These are phyloP conservation scores for Ciconia nigra DNA, from an alignment of 2,797 vertebrate genomes.

Conservation along the genomic window DNA sequence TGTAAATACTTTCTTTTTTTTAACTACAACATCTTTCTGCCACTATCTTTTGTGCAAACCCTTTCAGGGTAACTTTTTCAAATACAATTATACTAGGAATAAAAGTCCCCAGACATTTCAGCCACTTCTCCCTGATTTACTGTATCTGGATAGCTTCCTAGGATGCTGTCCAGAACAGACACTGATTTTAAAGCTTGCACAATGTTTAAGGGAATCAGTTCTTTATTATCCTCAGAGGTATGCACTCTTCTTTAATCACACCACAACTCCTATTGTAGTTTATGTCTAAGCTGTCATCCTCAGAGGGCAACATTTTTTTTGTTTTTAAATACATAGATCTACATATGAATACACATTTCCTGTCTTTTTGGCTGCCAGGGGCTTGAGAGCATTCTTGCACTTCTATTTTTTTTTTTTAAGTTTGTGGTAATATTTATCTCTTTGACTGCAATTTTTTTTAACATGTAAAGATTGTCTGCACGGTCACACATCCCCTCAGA, in stretches of 20 bases:
- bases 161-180: background rate
- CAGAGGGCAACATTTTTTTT: background rate
- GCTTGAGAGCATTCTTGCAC: background rate
- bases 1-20: background rate
- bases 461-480: background rate
- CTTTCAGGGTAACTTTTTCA: background rate
- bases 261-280: background rate
- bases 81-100: background rate
- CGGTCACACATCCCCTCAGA: background rate
- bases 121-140: conserved; percentile 28
- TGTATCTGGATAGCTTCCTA: conserved; percentile 6
- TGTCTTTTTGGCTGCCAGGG: background rate
- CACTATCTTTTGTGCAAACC: background rate
- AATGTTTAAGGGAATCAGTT: conserved; percentile 1
- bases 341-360: background rate
- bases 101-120: background rate
- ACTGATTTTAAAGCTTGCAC: conserved; percentile 25
- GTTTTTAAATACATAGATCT: background rate
- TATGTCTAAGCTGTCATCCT: conserved; percentile 9
- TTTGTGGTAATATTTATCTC: background rate
- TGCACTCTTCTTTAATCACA: conserved; percentile 29
- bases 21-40: background rate
- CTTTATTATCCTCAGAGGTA: conserved; percentile 5
- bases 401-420: background rate
- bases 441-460: background rate